phyloP scores from a whole-genome alignment of 2,888 invertebrate species.

The Dicyrtomina minuta region DNA sequence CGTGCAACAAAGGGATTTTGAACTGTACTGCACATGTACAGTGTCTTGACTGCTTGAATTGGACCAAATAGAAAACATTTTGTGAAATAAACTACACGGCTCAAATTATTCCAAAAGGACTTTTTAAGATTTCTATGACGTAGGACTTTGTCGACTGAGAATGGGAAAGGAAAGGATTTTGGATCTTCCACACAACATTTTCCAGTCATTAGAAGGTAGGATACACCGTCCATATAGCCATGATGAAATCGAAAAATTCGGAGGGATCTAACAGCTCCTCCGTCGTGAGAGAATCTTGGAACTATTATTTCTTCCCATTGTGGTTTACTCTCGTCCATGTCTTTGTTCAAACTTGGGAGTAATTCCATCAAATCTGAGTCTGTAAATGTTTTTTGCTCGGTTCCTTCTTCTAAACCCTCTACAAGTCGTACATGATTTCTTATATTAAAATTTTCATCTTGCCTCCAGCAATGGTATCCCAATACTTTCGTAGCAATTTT shows the following conservation, averaged over 20 bases:
- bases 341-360: constrained; percentile 35
- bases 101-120: too few relatives aligned
- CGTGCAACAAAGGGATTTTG: too few relatives aligned
- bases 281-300: constrained; percentile 38
- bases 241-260: constrained; percentile 46
- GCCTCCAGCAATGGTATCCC: constrained; percentile 44
- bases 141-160: too few relatives aligned
- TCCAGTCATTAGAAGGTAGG: constrained; percentile 37
- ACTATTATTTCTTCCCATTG: constrained; percentile 51
- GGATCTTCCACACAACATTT: too few relatives aligned
- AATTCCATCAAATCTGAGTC: constrained; percentile 37
- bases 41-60: too few relatives aligned
- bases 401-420: too few relatives aligned
- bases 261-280: constrained; percentile 14
- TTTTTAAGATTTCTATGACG: too few relatives aligned
- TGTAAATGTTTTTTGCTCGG: constrained; percentile 22
- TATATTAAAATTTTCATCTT: constrained; percentile 41
- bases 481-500: constrained; percentile 36
- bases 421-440: constrained; percentile 37
- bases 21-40: too few relatives aligned
- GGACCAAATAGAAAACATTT: too few relatives aligned
- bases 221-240: constrained; percentile 47
- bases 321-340: constrained; percentile 43
- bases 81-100: too few relatives aligned
- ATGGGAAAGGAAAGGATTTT: too few relatives aligned